Evolutionary conservation across 2,113 vertebrate species (phyloP).

Genomic region (Laticauda colubrina): DNA sequence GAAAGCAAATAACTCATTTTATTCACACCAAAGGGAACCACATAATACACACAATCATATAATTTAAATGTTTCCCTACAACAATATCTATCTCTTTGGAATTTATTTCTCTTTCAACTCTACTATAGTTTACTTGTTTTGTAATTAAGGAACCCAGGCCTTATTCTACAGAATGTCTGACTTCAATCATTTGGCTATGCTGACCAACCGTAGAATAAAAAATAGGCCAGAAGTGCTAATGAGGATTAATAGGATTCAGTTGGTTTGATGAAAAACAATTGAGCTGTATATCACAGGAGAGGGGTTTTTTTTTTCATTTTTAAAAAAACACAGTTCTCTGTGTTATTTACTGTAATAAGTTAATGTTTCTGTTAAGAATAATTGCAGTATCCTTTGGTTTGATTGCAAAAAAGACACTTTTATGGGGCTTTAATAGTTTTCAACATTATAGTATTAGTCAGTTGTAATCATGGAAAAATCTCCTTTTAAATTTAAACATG

Average conservation of each 20-base stretch:
- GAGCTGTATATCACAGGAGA: background rate
- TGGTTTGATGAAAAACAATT: background rate
- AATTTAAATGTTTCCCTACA: conserved; percentile 46
- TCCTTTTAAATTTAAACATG: background rate
- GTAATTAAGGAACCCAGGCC: conserved; percentile 22
- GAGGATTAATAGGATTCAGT: conserved; percentile 10
- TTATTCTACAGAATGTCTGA: conserved; percentile 12
- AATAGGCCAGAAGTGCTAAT: background rate
- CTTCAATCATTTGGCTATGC: background rate
- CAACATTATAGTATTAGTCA: background rate
- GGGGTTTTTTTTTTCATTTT: no score
- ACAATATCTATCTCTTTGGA: conserved; percentile 12
- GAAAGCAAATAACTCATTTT: conserved; percentile 42
- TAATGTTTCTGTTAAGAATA: background rate
- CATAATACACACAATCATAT: conserved; percentile 8
- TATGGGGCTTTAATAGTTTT: background rate
- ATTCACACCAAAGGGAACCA: conserved; percentile 39
- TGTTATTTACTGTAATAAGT: background rate
- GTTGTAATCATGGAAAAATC: background rate
- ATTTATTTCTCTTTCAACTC: conserved; percentile 10
- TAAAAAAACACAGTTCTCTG: background rate
- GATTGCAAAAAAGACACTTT: background rate
- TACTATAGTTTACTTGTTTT: conserved; percentile 28
- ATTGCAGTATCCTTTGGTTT: background rate
- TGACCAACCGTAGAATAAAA: conserved; percentile 11